Conservation (phyloP, 2,888 invertebrate genomes). For the Maniola hyperantus region DNA sequence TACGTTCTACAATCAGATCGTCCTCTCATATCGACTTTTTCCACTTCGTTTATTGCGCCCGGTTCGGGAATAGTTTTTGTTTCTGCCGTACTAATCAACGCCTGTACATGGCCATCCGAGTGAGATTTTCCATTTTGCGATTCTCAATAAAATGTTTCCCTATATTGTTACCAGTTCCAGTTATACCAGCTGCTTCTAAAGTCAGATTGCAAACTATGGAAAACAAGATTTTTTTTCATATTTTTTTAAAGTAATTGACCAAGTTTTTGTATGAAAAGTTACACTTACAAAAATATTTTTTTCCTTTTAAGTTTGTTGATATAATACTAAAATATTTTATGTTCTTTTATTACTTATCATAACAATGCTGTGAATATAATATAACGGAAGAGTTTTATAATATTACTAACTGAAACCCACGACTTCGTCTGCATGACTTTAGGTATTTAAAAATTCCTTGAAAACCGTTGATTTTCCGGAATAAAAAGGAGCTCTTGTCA, state of each 20-base stretch:
- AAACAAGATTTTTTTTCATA: slow-evolving; percentile 6
- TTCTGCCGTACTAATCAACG: slow-evolving; percentile 77
- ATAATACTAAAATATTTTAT: no score
- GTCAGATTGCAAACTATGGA: slow-evolving; percentile 36
- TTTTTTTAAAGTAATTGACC: neutral
- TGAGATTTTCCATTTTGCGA: slow-evolving; percentile 50
- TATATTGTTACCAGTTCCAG: slow-evolving; percentile 42
- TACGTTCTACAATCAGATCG: slow-evolving; percentile 74
- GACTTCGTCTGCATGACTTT: no score
- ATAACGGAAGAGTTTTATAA: no score
- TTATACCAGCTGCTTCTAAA: slow-evolving; percentile 37
- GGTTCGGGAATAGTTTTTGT: slow-evolving; percentile 79
- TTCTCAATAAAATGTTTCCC: slow-evolving; percentile 47
- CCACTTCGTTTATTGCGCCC: slow-evolving; percentile 75
- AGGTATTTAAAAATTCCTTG: no score
- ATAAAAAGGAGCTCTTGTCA: no score
- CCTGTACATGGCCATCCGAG: slow-evolving; percentile 62
- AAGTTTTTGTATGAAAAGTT: neutral
- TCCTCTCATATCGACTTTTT: slow-evolving; percentile 77
- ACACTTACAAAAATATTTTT: neutral
- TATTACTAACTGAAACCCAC: no score
- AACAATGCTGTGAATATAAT: neutral
- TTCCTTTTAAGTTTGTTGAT: no score
- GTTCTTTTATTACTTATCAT: neutral
- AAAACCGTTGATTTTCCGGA: no score